These are phyloP conservation scores for Whitmania pigra DNA, from an alignment of 1,140 invertebrate species.

Conservation along the genomic window DNA sequence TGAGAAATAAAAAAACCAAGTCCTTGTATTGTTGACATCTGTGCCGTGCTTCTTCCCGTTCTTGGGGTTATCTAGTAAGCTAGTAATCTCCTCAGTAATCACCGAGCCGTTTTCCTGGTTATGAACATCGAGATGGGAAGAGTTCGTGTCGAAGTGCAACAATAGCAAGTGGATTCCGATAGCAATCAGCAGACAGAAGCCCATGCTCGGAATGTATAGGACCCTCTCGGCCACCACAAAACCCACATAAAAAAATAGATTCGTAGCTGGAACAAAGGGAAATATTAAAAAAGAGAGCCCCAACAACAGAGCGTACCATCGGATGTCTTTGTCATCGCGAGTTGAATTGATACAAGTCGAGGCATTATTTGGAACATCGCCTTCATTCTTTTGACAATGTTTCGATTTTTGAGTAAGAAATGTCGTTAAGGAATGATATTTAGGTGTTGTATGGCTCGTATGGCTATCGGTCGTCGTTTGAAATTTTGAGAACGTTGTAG, in stretches of 20 bases:
- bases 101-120: no score
- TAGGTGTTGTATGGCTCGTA: not conserved
- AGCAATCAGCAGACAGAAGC: conserved; percentile 80
- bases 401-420: not conserved
- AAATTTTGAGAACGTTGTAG: not conserved
- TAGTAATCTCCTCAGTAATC: no score
- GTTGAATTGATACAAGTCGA: no score
- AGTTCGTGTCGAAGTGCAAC: not conserved
- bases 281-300: conserved; percentile 64
- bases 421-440: not conserved
- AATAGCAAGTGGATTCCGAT: conserved; percentile 28
- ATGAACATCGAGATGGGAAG: not conserved
- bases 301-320: not conserved
- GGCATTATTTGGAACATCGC: not conserved
- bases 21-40: no score
- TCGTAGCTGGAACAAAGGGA: conserved; percentile 89
- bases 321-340: no score
- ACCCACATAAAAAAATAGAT: conserved; percentile 91
- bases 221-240: conserved; percentile 91
- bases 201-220: conserved; percentile 92
- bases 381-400: not conserved
- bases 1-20: no score
- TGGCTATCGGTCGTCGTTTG: not conserved
- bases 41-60: no score
- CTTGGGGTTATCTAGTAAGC: no score